These are phyloP conservation scores for Coronaproctus castanopsis DNA, from an alignment of 2,888 invertebrate species.

Conservation along the genomic window DNA sequence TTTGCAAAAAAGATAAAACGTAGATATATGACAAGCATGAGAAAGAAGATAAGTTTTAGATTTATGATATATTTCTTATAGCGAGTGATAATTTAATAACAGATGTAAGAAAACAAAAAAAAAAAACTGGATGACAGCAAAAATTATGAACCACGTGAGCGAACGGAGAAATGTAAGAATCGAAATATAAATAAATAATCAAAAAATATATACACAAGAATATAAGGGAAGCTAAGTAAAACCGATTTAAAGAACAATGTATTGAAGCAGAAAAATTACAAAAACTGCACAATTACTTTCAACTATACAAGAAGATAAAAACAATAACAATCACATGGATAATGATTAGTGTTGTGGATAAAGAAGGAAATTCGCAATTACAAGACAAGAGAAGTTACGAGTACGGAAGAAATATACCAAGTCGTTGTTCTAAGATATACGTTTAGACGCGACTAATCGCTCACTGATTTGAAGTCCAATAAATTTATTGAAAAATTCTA, in stretches of 20 bases:
- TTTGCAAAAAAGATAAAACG: too few relatives aligned
- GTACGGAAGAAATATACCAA: not conserved
- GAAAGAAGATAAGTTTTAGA: too few relatives aligned
- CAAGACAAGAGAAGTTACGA: not conserved
- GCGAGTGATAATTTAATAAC: not conserved
- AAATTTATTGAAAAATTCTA: not conserved
- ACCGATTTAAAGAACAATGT: not conserved
- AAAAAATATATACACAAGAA: not conserved
- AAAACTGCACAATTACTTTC: not conserved
- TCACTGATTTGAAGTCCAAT: not conserved
- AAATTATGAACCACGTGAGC: not conserved
- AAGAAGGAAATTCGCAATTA: not conserved
- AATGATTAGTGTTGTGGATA: not conserved
- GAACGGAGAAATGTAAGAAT: not conserved
- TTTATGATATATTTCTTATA: too few relatives aligned
- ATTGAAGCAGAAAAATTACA: not conserved
- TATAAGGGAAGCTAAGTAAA: not conserved
- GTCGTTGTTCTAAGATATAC: not conserved
- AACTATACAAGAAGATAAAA: not conserved
- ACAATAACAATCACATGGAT: not conserved
- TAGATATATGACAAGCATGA: too few relatives aligned
- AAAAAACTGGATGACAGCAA: not conserved
- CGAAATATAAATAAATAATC: not conserved
- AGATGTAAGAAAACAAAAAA: not conserved
- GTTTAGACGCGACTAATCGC: not conserved